Percentiles rank a stretch among this genome's conserved stretches.
Conservation (phyloP, 1,140 invertebrate genomes). For the Listronotus oregonensis region DNA sequence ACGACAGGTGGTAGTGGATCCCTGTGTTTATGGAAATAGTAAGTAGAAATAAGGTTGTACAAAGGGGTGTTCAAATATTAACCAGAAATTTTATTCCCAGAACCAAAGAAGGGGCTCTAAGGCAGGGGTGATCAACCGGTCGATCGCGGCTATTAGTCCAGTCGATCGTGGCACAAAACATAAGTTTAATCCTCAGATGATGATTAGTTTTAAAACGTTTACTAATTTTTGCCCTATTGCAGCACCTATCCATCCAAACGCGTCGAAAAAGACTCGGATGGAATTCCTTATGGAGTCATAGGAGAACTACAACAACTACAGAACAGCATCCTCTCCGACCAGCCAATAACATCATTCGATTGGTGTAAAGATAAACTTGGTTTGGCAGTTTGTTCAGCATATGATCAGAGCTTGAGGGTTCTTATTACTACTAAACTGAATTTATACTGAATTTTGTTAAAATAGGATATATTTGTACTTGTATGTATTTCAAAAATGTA, state of each 20-base stretch:
- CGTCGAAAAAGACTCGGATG: slow-evolving; percentile 69
- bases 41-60: too few species aligned
- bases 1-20: slow-evolving; percentile 89
- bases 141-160: too few species aligned
- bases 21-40: slow-evolving; percentile 93
- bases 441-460: slow-evolving; percentile 43
- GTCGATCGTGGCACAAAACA: too few species aligned
- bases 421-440: slow-evolving; percentile 91
- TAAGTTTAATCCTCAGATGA: too few species aligned
- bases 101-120: too few species aligned
- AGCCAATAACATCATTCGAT: slow-evolving; percentile 87
- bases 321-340: slow-evolving; percentile 79
- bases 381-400: slow-evolving; percentile 84
- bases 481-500: too few species aligned
- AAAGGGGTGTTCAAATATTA: too few species aligned
- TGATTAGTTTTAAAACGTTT: not conserved
- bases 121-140: too few species aligned
- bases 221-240: slow-evolving; percentile 45
- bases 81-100: too few species aligned
- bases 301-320: slow-evolving; percentile 79
- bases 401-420: slow-evolving; percentile 90
- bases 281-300: slow-evolving; percentile 71
- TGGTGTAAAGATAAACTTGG: slow-evolving; percentile 92
- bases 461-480: too few species aligned
- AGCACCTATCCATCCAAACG: slow-evolving; percentile 85